A percentile compares a stretch with the other conserved stretches of the same genome.
Evolutionary conservation across 2,797 vertebrate species (phyloP).

Genomic region (Ctenochaetus hawaiiensis): DNA sequence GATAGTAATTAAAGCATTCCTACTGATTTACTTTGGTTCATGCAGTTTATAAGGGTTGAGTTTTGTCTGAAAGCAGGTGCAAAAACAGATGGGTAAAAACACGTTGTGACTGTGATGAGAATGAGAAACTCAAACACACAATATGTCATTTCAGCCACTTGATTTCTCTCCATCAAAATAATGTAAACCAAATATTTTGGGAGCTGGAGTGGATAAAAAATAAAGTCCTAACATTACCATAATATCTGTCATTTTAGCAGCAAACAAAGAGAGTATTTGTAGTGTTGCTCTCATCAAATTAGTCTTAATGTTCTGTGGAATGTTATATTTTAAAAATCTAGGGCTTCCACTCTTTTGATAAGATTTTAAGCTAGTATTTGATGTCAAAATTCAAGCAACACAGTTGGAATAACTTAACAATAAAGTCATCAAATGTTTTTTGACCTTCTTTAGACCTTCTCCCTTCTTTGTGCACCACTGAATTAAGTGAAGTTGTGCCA

Average conservation of each 20-base stretch:
- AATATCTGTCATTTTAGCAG: neutral
- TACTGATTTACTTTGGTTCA: neutral
- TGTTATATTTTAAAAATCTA: neutral
- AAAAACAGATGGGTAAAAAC: neutral
- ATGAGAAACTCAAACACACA: no score
- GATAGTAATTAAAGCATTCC: neutral
- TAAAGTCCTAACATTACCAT: neutral
- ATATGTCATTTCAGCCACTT: no score
- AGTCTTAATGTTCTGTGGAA: neutral
- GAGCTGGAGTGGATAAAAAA: constrained; percentile 4
- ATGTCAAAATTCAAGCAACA: no score
- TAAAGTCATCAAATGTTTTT: no score
- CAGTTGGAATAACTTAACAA: no score
- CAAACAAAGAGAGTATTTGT: constrained; percentile 1
- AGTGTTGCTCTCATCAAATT: neutral
- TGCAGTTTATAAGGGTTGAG: neutral
- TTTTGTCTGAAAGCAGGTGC: constrained; percentile 14
- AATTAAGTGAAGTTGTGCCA: no score
- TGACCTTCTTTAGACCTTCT: no score
- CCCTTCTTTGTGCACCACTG: no score
- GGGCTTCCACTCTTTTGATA: constrained; percentile 6
- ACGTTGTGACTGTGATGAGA: neutral
- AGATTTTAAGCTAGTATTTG: neutral
- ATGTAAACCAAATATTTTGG: constrained; percentile 1
- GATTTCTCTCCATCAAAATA: neutral